These are phyloP conservation scores for Cosmorhoe ocellata DNA, from an alignment of 2,888 invertebrate genomes.

Conservation along the genomic window DNA sequence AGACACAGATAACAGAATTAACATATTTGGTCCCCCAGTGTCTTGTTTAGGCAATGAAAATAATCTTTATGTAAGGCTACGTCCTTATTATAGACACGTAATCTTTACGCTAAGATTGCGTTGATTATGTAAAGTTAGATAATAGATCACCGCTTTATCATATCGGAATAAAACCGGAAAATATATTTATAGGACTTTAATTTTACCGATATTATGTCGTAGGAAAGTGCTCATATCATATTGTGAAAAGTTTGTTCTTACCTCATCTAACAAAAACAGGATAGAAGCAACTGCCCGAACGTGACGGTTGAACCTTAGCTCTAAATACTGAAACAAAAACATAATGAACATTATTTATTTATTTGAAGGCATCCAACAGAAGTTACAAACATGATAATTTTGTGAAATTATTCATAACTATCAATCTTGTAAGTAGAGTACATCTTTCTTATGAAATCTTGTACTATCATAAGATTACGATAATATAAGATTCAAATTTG, in stretches of 20 bases:
- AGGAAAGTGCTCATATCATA: too few species aligned
- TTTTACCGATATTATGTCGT: too few species aligned
- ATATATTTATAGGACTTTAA: neutral
- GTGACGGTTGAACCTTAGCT: constrained; percentile 87
- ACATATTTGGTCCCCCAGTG: neutral
- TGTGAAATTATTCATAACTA: too few species aligned
- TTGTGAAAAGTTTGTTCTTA: too few species aligned
- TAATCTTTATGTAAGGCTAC: constrained; percentile 3
- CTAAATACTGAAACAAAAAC: constrained; percentile 84
- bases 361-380: neutral
- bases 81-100: neutral
- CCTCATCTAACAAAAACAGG: constrained; percentile 91
- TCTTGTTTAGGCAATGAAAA: neutral
- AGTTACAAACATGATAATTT: too few species aligned
- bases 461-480: too few species aligned
- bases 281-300: constrained; percentile 89
- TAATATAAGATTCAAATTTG: too few species aligned
- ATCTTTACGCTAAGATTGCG: constrained; percentile 1
- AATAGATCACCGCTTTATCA: neutral
- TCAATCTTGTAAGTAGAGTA: too few species aligned
- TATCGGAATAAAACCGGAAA: neutral
- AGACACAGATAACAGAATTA: neutral
- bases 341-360: neutral
- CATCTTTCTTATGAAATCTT: too few species aligned
- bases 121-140: neutral